Conservation (phyloP, 1,140 invertebrate species). For the Drosophila pallidifrons region DNA sequence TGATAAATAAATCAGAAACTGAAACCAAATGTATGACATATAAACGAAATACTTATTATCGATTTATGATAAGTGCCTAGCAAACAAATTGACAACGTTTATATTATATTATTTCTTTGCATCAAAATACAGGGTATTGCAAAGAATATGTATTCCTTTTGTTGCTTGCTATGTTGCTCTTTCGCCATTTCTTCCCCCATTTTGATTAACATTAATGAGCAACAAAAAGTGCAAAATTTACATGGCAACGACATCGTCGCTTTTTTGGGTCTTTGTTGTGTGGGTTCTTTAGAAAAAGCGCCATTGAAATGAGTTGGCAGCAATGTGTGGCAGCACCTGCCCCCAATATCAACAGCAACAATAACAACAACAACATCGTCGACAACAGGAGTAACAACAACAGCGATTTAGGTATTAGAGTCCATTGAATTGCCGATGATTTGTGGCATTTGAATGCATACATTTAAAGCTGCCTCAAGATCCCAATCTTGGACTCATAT, state of each 20-base stretch:
- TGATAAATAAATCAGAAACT: no score
- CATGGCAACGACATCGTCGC: slow-evolving; percentile 60
- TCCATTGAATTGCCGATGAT: slow-evolving; percentile 70
- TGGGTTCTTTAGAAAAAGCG: slow-evolving; percentile 60
- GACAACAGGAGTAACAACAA: slow-evolving; percentile 46
- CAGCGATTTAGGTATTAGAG: slow-evolving; percentile 79
- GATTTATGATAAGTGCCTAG: no score
- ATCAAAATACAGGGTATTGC: not conserved
- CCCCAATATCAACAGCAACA: slow-evolving; percentile 1
- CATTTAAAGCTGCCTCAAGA: slow-evolving; percentile 40
- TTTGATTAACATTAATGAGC: slow-evolving; percentile 79
- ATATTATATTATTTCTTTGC: no score
- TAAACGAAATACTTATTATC: no score
- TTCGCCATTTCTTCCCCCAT: slow-evolving; percentile 57
- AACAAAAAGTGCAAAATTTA: slow-evolving; percentile 80
- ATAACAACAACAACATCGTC: not conserved
- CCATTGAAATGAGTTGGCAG: slow-evolving; percentile 66
- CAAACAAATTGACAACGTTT: no score
- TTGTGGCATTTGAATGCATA: slow-evolving; percentile 61
- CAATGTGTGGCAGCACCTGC: slow-evolving; percentile 50
- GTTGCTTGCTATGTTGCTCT: not conserved
- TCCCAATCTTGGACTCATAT: slow-evolving; percentile 23
- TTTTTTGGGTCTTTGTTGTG: slow-evolving; percentile 54
- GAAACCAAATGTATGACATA: no score
- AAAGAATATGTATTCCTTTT: not conserved